Evolutionary conservation across 2,888 invertebrate species (phyloP).

Genomic region (Nomada ruficornis): DNA sequence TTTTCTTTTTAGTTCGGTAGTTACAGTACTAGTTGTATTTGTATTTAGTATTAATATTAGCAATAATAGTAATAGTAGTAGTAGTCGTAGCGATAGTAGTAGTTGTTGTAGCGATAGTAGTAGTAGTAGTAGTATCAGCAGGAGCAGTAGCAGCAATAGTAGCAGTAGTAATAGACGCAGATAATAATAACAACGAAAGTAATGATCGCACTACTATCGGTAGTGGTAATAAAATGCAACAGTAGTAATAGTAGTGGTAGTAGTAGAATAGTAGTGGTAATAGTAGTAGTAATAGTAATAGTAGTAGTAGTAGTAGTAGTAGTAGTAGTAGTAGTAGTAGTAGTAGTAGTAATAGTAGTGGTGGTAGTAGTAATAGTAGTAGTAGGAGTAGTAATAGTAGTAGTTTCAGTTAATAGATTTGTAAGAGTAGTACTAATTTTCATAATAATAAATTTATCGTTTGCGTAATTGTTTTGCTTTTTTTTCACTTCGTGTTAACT

Average conservation of each 20-base stretch:
- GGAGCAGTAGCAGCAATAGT: slow-evolving; percentile 47
- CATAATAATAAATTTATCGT: slow-evolving; percentile 71
- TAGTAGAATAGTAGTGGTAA: slow-evolving; percentile 35
- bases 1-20: slow-evolving; percentile 43
- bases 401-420: slow-evolving; percentile 50
- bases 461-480: slow-evolving; percentile 36
- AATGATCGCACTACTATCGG: slow-evolving; percentile 42
- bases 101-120: slow-evolving; percentile 45
- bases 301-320: slow-evolving; percentile 25
- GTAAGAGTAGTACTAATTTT: slow-evolving; percentile 60
- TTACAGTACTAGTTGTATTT: slow-evolving; percentile 54
- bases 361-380: slow-evolving; percentile 46
- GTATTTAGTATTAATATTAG: slow-evolving; percentile 47
- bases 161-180: slow-evolving; percentile 50
- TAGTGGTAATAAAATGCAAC: slow-evolving; percentile 40
- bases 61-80: slow-evolving; percentile 51
- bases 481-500: slow-evolving; percentile 61
- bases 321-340: slow-evolving; percentile 35
- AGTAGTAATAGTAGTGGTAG: slow-evolving; percentile 49
- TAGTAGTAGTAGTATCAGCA: slow-evolving; percentile 52
- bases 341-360: slow-evolving; percentile 45
- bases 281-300: slow-evolving; percentile 30
- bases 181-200: slow-evolving; percentile 53
- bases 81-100: slow-evolving; percentile 41
- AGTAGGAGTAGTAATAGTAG: slow-evolving; percentile 35